phyloP scores from a whole-genome alignment of 2,113 vertebrate species.

The Poecilia latipinna region DNA sequence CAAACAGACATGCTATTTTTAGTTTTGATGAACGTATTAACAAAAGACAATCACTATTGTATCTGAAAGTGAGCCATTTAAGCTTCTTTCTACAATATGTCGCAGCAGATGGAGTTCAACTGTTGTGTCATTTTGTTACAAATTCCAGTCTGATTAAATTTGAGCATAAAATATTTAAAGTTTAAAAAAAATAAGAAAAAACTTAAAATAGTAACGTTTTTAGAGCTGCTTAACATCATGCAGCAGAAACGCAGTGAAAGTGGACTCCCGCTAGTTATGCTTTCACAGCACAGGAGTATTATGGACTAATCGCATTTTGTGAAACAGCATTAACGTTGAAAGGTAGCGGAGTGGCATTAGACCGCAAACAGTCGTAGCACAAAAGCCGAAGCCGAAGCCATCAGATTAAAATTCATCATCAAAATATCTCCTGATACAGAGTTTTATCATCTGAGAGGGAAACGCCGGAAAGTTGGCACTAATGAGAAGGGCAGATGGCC shows the following conservation, averaged over 20 bases:
- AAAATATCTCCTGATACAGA: constrained; percentile 30
- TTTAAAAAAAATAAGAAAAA: neutral
- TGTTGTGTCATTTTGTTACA: neutral
- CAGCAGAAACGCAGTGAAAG: neutral
- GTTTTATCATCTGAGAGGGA: constrained; percentile 49
- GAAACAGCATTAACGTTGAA: neutral
- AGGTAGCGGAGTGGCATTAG: neutral
- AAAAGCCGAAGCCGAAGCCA: constrained; percentile 15
- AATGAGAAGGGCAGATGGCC: constrained; percentile 68
- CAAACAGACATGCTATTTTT: too few relatives aligned
- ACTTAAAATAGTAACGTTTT: neutral
- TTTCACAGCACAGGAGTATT: neutral
- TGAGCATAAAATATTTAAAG: neutral
- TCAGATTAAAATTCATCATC: constrained; percentile 23
- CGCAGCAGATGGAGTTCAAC: too few relatives aligned
- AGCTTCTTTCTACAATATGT: too few relatives aligned
- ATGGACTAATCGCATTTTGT: neutral
- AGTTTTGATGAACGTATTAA: too few relatives aligned
- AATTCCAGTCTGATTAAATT: neutral
- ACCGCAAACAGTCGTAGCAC: neutral
- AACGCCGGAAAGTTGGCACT: constrained; percentile 38
- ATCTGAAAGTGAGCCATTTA: too few relatives aligned
- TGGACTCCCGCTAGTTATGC: too few relatives aligned
- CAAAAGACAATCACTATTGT: too few relatives aligned
- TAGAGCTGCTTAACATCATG: neutral